These are phyloP conservation scores for Cataglyphis cursor DNA, from an alignment of 2,888 invertebrate genomes.

Conservation along the genomic window DNA sequence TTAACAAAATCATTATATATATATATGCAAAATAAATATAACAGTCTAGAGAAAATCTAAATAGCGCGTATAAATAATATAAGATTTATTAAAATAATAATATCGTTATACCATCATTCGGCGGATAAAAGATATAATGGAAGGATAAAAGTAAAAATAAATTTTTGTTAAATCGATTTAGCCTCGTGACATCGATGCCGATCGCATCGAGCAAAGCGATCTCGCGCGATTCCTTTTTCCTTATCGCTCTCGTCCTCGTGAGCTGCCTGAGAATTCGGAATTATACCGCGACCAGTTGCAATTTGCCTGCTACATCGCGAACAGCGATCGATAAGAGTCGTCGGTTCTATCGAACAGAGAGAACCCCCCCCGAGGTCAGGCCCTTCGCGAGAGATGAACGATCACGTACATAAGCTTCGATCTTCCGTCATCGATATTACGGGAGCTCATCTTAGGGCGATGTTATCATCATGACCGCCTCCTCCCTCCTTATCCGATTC, in stretches of 20 bases:
- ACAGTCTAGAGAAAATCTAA: no score
- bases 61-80: no score
- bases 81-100: no score
- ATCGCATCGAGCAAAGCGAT: not conserved
- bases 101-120: no score
- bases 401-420: not conserved
- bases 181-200: not conserved
- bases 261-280: slow-evolving; percentile 1
- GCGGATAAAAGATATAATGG: not conserved
- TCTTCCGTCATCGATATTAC: not conserved
- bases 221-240: not conserved
- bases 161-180: not conserved
- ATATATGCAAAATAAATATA: no score
- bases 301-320: not conserved
- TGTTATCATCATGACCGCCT: not conserved
- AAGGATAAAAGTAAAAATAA: not conserved
- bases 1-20: no score
- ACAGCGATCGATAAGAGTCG: slow-evolving; percentile 1
- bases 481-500: slow-evolving; percentile 21
- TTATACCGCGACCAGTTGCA: not conserved
- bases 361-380: not conserved
- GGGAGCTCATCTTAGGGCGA: not conserved
- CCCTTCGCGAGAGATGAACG: not conserved
- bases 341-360: slow-evolving; percentile 1
- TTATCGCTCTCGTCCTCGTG: not conserved